Evolutionary conservation across 2,797 vertebrate genomes (phyloP), one percentile per base, ranked within the genome.

Genomic region (Etheostoma nigrum): DNA sequence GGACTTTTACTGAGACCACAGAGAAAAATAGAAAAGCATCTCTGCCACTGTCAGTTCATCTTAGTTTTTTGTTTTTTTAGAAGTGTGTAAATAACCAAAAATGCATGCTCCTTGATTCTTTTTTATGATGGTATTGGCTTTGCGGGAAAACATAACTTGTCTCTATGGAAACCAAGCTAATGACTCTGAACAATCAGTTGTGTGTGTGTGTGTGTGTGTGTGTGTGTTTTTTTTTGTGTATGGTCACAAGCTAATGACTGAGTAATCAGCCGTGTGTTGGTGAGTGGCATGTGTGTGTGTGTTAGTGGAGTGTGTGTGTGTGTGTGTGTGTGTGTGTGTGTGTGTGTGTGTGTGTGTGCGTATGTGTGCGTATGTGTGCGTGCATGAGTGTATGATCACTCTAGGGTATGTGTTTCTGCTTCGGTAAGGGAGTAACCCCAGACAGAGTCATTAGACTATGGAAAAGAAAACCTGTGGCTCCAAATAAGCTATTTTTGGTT

Each of bases 101-200:
- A 84, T 59, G 69, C 49, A 74, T 25, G 6, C 48, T 36, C 48
- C 33, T 59, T 40, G 11, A 40, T 4, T 63, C 4, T 44, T 67
- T 51, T 78, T 73, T 60, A 42, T 48, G 7, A 76, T 1, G 0
- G 19, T 76, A 48, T 66, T 58, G 18, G 21, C 71, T 81, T 45
- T 66, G 36, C 75, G 72, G 60, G 51, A 68, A 75, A 68, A 83
- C 67, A 15, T 51, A 51, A 55, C 4, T 36, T 1, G 51, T 81
- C 7, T 62, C 63, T 54, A 70, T 84, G 82, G 83, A 83, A 89
- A 90, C 69, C 47, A 18, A 2, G 53, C 62, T 83, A 87, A 88
- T 87, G 82, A 82, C 68, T 82, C 62, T 74, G 85, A 82, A 71
- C 80, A 81, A 70, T 85, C 63, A 74, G 66, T n/a, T 81, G 51